Evolutionary conservation across 2,113 vertebrate species (phyloP), one percentile per base, ranked within the genome.

Genomic region (Phasianus colchicus): DNA sequence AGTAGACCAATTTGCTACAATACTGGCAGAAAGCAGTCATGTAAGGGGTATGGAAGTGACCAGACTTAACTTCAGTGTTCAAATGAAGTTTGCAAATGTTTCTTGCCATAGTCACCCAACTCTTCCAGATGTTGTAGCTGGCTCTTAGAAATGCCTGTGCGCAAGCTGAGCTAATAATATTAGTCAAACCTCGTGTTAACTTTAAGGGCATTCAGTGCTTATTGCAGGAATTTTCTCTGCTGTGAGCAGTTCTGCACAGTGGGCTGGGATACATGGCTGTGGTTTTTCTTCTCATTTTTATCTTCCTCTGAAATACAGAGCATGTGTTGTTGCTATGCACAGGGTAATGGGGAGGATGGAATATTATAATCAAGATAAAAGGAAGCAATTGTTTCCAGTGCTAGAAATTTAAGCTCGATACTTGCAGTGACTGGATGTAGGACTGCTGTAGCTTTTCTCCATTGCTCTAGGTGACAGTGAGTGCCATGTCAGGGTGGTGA

Each of bases 381-480:
- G 42, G 70, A 72, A 36, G 50, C 32, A 38, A 14, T 29, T 7
- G 20, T 67, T 90, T 36, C 45, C 58, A 25, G 52, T 10, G 48
- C 43, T 81, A 30, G 64, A 29, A 63, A 40, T 22, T 5, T 5
- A 14, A 36, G 48, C 70, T 58, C 0, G 1, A 10, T n/a, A 30
- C 0, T 0, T 52, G 43, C 65, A 64, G 52, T 27, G 21, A 10
- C 29, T 70, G 63, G 21, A 36, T 65, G 67, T 27, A 75, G 47
- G 82, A 72, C 24, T 58, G 55, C 22, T 25, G 6, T 1, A 3
- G 6, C 0, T 0, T 70, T 34, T 13, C 36, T 50, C 3, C 4
- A 15, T 16, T 1, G 1, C 0, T 1, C 34, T 52, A 45, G 14
- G 58, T 15, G 78, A 27, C 58, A 12, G 13, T 16, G 47, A 54